Conservation (phyloP, 1,140 invertebrate genomes). For the Bombus sylvicola region DNA sequence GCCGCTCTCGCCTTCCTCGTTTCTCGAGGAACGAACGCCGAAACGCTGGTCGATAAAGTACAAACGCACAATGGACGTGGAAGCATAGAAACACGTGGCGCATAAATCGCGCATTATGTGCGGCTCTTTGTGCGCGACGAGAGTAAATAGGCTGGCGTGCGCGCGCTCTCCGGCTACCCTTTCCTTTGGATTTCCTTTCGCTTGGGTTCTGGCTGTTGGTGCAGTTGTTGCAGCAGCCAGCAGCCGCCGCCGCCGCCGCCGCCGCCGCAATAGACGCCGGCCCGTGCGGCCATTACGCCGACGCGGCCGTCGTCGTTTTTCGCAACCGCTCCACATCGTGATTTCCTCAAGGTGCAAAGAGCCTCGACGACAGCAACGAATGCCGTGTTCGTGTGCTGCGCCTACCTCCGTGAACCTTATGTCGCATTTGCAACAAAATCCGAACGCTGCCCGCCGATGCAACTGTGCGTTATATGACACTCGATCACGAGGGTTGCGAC, state of each 20-base stretch:
- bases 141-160: constrained; percentile 52
- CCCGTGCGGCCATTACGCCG: constrained; percentile 43
- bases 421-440: constrained; percentile 35
- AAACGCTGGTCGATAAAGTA: constrained; percentile 43
- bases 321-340: constrained; percentile 74
- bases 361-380: constrained; percentile 52
- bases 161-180: constrained; percentile 46
- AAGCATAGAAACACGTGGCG: constrained; percentile 58
- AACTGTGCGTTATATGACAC: neutral
- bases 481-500: constrained; percentile 3
- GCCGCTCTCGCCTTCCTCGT: neutral
- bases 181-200: constrained; percentile 65
- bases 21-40: constrained; percentile 16
- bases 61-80: constrained; percentile 51
- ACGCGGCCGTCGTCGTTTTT: constrained; percentile 65
- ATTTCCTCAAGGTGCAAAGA: constrained; percentile 74
- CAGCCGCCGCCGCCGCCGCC: neutral
- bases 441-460: neutral
- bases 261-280: constrained; percentile 42
- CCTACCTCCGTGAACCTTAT: constrained; percentile 16
- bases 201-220: constrained; percentile 22
- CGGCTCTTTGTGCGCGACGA: constrained; percentile 51
- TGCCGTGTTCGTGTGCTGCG: constrained; percentile 18
- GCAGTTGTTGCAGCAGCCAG: constrained; percentile 28
- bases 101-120: constrained; percentile 64